phyloP scores from a whole-genome alignment of 2,113 vertebrate genomes.

The Aptenodytes forsteri region DNA sequence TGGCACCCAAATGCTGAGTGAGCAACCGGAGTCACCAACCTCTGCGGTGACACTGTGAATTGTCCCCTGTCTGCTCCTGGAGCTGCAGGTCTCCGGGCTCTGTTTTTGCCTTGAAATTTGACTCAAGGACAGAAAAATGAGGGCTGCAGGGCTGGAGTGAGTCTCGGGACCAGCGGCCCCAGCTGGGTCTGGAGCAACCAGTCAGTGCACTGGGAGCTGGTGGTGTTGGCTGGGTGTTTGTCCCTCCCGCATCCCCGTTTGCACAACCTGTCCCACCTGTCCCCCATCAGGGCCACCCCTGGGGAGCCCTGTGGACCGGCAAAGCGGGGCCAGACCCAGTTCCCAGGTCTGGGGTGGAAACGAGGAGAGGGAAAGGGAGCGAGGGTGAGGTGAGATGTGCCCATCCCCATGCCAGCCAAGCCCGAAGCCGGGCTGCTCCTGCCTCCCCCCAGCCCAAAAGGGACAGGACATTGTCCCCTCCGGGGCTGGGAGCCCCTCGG shows the following conservation, averaged over 20 bases:
- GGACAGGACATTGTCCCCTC: background rate
- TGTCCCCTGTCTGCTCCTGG: background rate
- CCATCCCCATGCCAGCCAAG: rapidly evolving
- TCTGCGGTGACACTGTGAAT: rapidly evolving
- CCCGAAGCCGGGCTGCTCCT: background rate
- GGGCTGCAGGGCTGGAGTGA: background rate
- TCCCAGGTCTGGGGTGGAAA: background rate
- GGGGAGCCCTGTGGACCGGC: rapidly evolving
- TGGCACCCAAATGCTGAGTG: rapidly evolving
- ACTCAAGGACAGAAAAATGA: background rate
- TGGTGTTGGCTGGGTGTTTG: background rate
- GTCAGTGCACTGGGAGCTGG: background rate
- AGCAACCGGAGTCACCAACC: background rate
- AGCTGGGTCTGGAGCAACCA: background rate
- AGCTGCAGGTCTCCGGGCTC: background rate
- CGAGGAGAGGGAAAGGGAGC: background rate
- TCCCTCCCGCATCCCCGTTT: rapidly evolving
- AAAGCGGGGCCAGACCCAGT: background rate
- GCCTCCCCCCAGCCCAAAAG: background rate
- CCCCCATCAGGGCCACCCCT: rapidly evolving
- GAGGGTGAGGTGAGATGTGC: background rate
- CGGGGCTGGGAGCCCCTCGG: rapidly evolving
- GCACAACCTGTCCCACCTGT: background rate
- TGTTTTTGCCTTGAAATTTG: background rate
- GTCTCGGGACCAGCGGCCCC: rapidly evolving